These are phyloP conservation scores for Dasypolia templi DNA, from an alignment of 2,888 invertebrate species.

Conservation along the genomic window DNA sequence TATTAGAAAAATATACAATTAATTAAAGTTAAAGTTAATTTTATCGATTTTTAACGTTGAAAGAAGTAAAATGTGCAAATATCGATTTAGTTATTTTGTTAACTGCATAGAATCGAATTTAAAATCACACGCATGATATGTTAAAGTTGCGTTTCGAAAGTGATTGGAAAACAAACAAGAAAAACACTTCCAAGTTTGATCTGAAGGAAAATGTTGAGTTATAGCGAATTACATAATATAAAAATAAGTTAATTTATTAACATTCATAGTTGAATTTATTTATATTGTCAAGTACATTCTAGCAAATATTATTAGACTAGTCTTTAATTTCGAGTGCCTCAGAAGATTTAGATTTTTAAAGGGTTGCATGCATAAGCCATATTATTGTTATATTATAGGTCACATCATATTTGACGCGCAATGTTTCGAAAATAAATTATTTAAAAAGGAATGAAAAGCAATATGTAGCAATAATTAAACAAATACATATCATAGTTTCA, in stretches of 20 bases:
- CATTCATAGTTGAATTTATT: slow-evolving; percentile 27
- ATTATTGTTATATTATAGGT: slow-evolving; percentile 25
- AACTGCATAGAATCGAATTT: not conserved
- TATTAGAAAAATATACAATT: slow-evolving; percentile 60
- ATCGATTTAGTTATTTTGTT: slow-evolving; percentile 13
- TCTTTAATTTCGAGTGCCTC: slow-evolving; percentile 40
- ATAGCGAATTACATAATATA: slow-evolving; percentile 18
- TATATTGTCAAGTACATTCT: slow-evolving; percentile 28
- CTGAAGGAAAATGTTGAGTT: not conserved
- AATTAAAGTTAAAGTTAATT: slow-evolving; percentile 44
- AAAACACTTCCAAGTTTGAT: slow-evolving; percentile 7
- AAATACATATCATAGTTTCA: slow-evolving; percentile 65
- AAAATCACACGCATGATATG: not conserved
- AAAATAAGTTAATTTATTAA: slow-evolving; percentile 25
- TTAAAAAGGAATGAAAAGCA: slow-evolving; percentile 27
- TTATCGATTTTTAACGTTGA: slow-evolving; percentile 18
- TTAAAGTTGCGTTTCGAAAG: not conserved
- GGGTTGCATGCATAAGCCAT: not conserved
- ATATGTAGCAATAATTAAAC: slow-evolving; percentile 59
- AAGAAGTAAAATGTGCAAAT: slow-evolving; percentile 8
- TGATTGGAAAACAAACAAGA: not conserved
- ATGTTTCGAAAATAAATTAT: not conserved
- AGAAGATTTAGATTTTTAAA: slow-evolving; percentile 11
- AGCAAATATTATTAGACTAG: slow-evolving; percentile 28
- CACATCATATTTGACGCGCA: slow-evolving; percentile 6